A percentile compares a stretch with the other conserved stretches of the same genome.
These are phyloP conservation scores for Ammodytes dubius DNA, from an alignment of 2,113 vertebrate species.

Conservation along the genomic window DNA sequence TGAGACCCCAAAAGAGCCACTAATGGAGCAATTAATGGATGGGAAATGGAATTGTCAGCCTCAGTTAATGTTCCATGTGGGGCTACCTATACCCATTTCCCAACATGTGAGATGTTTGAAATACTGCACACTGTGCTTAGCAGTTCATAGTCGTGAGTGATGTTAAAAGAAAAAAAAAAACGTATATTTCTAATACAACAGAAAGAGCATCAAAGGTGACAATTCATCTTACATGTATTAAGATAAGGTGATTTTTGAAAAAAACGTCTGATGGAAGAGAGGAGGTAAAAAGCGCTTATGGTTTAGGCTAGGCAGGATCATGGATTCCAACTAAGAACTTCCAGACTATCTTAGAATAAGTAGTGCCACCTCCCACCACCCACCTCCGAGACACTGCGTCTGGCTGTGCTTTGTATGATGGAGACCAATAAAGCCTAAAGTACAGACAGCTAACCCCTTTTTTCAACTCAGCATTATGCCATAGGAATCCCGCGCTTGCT, in stretches of 20 bases:
- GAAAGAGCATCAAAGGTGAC: background rate
- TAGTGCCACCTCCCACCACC: slow-evolving; percentile 43
- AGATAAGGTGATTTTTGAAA: slow-evolving; percentile 30
- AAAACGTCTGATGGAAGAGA: slow-evolving; percentile 15
- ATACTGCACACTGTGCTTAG: background rate
- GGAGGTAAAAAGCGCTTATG: slow-evolving; percentile 37
- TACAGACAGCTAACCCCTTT: slow-evolving; percentile 66
- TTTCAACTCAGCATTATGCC: slow-evolving; percentile 77
- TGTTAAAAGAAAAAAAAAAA: background rate
- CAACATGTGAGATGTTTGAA: background rate
- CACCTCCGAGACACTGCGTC: slow-evolving; percentile 67
- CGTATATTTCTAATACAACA: background rate
- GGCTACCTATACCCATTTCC: background rate
- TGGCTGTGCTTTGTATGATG: slow-evolving; percentile 76
- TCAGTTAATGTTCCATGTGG: slow-evolving; percentile 24
- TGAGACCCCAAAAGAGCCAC: slow-evolving; percentile 34
- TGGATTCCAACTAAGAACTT: slow-evolving; percentile 53
- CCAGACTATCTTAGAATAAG: slow-evolving; percentile 56
- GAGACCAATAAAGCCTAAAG: slow-evolving; percentile 76
- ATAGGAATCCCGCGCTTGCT: slow-evolving; percentile 75
- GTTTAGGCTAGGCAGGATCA: slow-evolving; percentile 31
- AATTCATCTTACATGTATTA: background rate
- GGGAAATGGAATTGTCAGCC: slow-evolving; percentile 40
- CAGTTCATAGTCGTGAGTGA: background rate
- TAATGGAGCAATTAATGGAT: slow-evolving; percentile 47